phyloP scores from a whole-genome alignment of 2,113 vertebrate genomes.

The Candoia aspera region DNA sequence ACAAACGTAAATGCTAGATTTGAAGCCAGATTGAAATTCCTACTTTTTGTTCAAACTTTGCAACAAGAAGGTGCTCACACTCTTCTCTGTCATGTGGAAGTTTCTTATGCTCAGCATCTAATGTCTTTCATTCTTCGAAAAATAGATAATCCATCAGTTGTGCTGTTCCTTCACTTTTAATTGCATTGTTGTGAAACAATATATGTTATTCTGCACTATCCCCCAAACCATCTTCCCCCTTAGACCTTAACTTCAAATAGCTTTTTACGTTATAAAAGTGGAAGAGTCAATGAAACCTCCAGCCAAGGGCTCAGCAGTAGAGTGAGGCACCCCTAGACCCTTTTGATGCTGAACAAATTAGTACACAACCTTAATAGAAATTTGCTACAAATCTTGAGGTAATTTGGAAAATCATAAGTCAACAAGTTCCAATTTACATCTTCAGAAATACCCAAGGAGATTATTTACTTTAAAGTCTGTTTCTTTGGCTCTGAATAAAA shows the following conservation, averaged over 20 bases:
- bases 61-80: not conserved
- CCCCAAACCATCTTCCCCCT: not conserved
- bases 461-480: slow-evolving; percentile 63
- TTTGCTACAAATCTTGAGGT: slow-evolving; percentile 52
- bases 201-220: slow-evolving; percentile 4
- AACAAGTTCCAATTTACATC: slow-evolving; percentile 48
- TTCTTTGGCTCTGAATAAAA: slow-evolving; percentile 62
- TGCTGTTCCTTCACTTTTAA: slow-evolving; percentile 4
- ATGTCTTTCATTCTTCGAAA: slow-evolving; percentile 21
- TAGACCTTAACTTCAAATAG: slow-evolving; percentile 7
- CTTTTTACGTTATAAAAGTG: not conserved
- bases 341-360: slow-evolving; percentile 49
- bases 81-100: not conserved
- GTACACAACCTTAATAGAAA: slow-evolving; percentile 57
- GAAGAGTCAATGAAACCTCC: not conserved
- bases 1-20: not conserved
- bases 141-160: not conserved
- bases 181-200: not conserved
- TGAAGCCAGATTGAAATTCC: not conserved
- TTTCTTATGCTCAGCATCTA: not conserved
- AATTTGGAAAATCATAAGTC: slow-evolving; percentile 58
- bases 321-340: slow-evolving; percentile 22
- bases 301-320: slow-evolving; percentile 18
- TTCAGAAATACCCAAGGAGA: slow-evolving; percentile 51
- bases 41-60: not conserved